A percentile compares a stretch with the other conserved stretches of the same genome.
These are phyloP conservation scores for Microctenopoma steveboyesi DNA, from an alignment of 2,797 vertebrate species.

Conservation along the genomic window DNA sequence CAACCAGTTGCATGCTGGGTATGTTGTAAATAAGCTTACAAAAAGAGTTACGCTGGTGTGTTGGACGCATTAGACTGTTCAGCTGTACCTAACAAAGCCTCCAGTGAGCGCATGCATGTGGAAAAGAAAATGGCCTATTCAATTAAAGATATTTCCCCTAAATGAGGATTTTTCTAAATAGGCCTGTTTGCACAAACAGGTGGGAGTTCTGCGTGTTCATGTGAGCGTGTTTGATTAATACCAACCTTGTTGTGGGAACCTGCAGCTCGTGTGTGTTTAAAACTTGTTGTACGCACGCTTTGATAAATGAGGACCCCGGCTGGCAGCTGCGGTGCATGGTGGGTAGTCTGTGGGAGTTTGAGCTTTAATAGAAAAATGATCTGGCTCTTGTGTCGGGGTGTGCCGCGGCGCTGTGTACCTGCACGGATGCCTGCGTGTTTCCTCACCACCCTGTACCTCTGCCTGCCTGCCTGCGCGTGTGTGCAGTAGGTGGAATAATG, in stretches of 20 bases:
- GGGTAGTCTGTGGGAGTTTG: slow-evolving; percentile 56
- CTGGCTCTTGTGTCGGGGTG: slow-evolving; percentile 38
- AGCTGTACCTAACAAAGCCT: no score
- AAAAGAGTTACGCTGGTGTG: no score
- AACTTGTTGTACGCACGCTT: slow-evolving; percentile 24
- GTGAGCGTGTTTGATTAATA: slow-evolving; percentile 42
- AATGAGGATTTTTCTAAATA: slow-evolving; percentile 7
- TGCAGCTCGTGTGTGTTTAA: slow-evolving; percentile 30
- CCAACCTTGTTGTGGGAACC: slow-evolving; percentile 12
- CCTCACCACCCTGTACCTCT: slow-evolving; percentile 40
- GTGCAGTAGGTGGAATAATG: slow-evolving; percentile 68
- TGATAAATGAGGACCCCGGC: slow-evolving; percentile 50
- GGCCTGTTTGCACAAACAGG: background rate
- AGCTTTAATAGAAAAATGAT: slow-evolving; percentile 70
- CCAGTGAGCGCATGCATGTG: no score
- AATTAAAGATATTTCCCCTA: background rate
- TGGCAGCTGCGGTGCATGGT: slow-evolving; percentile 53
- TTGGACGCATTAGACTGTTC: no score
- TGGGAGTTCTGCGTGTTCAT: slow-evolving; percentile 1
- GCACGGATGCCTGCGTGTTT: slow-evolving; percentile 40
- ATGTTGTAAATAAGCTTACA: no score
- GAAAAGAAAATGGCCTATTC: background rate
- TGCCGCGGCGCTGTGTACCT: slow-evolving; percentile 40
- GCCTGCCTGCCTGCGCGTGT: background rate
- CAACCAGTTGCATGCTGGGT: no score